Base-by-base conservation (phyloP, 2,797 vertebrate species). In the Scomberomorus guttatus region DNA sequence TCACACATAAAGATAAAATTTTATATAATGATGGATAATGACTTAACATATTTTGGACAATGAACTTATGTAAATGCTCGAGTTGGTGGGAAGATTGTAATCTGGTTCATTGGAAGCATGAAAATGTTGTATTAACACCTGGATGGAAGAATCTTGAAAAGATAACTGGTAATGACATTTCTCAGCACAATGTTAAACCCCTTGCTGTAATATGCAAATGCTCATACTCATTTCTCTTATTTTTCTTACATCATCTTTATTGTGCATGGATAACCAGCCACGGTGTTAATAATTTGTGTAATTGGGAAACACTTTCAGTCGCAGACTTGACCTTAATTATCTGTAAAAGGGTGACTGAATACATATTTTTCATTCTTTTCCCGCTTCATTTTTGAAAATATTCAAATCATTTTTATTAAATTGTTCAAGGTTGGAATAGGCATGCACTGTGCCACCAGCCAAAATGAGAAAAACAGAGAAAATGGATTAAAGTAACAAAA, bases 11-110 rank as follows among this genome's bases (percentile, higher is more conserved):
- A 79, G 51, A 80, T 66, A 22, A 37, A 39, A 51, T 73, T 69
- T 27, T 59, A 55, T 62, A 37, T 63, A 72, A 81, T 65, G 60
- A 61, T 62, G 64, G 80, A 84, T 71, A 84, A 80, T 83, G 62
- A 72, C 10, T 62, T 25, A 11, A 20, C 46, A 48, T 6, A 48
- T 48, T 62, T 44, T 3, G 6, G n/a, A 60, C 57, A 34, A 15
- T 37, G 56, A 60, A 22, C 27, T 32, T 34, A 74, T 62, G 17
- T 61, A 48, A 74, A 78, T 48, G 51, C 24, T 63, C 44, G 22
- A 75, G 46, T 68, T 62, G 25, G 34, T 24, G 20, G 20, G 75
- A 50, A 25, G 34, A 76, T 58, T 76, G 68, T 22, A 37, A n/a
- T 82, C 22, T 24, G 64, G 18, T 44, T 73, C 39, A 64, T 10